Base-by-base conservation (phyloP, 2,797 vertebrate genomes). In the Podargus strigoides region DNA sequence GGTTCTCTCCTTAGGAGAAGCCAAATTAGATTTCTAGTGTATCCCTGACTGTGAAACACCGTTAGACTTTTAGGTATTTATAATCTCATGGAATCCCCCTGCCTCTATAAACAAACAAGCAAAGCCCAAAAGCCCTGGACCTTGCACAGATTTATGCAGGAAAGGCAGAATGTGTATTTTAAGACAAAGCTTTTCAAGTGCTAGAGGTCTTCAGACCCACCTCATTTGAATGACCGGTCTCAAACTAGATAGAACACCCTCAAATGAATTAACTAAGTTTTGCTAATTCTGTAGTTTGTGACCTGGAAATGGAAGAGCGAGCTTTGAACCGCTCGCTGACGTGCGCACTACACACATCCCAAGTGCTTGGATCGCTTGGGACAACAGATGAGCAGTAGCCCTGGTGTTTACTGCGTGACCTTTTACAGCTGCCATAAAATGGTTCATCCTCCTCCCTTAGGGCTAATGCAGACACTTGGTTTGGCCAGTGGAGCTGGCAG, bases 401-500 rank as follows among this genome's bases (percentile, higher is more conserved):
- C 63, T 53, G 60, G 27, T 85, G 82, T 90, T 95, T 87, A 59
- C 60, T 52, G 60, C 1, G 0, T 85, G 81, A 76, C 85, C 87
- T 92, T 94, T 96, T 60, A 64, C 85, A 95, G 72, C 91, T 95
- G 94, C 92, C 85, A 87, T 82, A 26, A 74, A 91, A 68, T 5
- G 56, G 75, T 58, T 80, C 68, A 37, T 30, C 67, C 58, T 58
- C 32, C 62, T 94, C 93, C 87, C 94, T 70, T 2, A 70, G 3
- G 82, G 85, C 68, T 77, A 46, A 5, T 24, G n/a, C 72, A 89
- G 94, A 52, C 87, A 67, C 80, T 92, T 80, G 55, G 78, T 42
- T 85, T 94, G 94, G 82, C 91, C 9, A 46, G 64, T 23, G 82
- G 41, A 77, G 82, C 72, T 94, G 94, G 68, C 82, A 87, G 44